Conservation (phyloP, 2,797 vertebrate genomes). For the Chelidonichthys spinosus region DNA sequence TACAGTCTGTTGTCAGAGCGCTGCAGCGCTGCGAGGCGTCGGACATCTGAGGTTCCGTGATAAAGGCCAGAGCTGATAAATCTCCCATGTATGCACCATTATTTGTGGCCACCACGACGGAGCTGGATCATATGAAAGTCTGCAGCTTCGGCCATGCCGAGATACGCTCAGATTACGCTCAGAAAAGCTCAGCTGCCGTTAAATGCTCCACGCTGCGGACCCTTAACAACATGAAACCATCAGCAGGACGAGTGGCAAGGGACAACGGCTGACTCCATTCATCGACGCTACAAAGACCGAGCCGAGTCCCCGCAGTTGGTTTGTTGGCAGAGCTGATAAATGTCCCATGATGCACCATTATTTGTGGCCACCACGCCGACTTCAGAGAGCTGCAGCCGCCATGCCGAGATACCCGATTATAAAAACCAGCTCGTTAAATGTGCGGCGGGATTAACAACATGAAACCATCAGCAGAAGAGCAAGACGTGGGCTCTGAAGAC, state of each 20-base stretch:
- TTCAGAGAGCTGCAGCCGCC: not conserved
- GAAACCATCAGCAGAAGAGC: not conserved
- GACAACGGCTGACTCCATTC: too few species aligned
- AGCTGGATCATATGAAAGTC: conserved; percentile 6
- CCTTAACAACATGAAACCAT: not conserved
- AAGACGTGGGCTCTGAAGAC: too few species aligned
- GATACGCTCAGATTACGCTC: not conserved
- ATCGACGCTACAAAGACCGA: not conserved
- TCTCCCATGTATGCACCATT: too few species aligned
- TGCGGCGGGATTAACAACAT: conserved; percentile 3
- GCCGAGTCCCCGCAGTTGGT: not conserved
- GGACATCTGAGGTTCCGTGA: conserved; percentile 16
- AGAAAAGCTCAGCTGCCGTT: not conserved
- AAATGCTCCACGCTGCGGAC: too few species aligned
- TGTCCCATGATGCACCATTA: conserved; percentile 38
- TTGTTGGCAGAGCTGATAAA: conserved; percentile 12
- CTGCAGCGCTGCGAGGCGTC: conserved; percentile 4
- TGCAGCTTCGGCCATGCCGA: conserved; percentile 1
- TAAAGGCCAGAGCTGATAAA: conserved; percentile 18
- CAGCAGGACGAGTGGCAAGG: not conserved
- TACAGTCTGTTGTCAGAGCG: not conserved
- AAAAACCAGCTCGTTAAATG: not conserved
- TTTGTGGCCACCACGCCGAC: not conserved
- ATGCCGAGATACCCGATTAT: not conserved
- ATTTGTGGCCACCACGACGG: too few species aligned